Conservation (phyloP, 2,888 invertebrate species). For the Lithophane leautieri region DNA sequence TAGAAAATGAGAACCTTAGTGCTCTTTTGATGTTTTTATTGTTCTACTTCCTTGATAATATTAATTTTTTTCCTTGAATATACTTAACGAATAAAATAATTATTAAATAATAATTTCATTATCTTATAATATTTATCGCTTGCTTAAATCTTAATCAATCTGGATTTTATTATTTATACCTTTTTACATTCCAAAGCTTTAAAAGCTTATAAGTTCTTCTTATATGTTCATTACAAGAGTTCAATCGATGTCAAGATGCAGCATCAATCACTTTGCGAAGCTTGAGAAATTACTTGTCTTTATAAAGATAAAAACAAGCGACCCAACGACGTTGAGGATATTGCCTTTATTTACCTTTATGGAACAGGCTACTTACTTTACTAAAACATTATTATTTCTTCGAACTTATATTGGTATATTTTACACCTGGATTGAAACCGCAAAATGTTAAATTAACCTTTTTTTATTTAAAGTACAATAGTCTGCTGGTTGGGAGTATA, state of each 20-base stretch:
- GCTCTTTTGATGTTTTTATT: background rate
- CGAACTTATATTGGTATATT: slow-evolving; percentile 56
- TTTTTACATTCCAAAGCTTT: slow-evolving; percentile 9
- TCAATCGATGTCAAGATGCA: slow-evolving; percentile 54
- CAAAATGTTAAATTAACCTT: slow-evolving; percentile 77
- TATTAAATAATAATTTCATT: too few species aligned
- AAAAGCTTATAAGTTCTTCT: slow-evolving; percentile 23
- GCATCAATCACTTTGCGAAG: slow-evolving; percentile 55
- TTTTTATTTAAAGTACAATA: slow-evolving; percentile 69
- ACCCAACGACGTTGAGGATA: slow-evolving; percentile 21
- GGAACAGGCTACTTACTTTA: slow-evolving; percentile 34
- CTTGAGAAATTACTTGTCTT: slow-evolving; percentile 48
- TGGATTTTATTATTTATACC: background rate
- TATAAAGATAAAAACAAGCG: slow-evolving; percentile 38
- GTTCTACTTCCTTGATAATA: background rate
- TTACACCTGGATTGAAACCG: slow-evolving; percentile 71
- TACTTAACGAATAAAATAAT: too few species aligned
- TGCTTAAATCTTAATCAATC: background rate
- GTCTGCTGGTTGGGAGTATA: slow-evolving; percentile 72
- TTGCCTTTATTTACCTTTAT: slow-evolving; percentile 47
- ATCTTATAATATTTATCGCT: background rate
- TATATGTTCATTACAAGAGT: slow-evolving; percentile 40
- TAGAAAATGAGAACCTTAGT: slow-evolving; percentile 45
- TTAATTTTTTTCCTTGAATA: background rate
- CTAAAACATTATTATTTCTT: slow-evolving; percentile 44